Percentiles rank a stretch among this genome's conserved stretches.
Conservation (phyloP, 1,140 invertebrate genomes). For the Neodiprion pinetum region DNA sequence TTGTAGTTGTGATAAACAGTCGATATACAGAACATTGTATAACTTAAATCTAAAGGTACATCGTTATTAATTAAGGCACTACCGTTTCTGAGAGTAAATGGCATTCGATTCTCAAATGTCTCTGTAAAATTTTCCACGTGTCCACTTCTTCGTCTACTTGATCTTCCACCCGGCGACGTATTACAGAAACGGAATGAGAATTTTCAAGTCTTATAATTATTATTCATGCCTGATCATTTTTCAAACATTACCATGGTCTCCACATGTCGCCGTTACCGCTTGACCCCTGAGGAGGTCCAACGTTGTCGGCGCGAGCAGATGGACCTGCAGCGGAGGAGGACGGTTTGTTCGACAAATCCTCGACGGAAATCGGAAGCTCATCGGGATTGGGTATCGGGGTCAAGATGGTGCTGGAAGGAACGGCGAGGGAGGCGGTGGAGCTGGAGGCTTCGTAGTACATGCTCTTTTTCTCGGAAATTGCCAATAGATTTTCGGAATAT, state of each 20-base stretch:
- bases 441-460: conserved; percentile 47
- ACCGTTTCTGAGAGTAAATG: background rate
- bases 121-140: background rate
- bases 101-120: background rate
- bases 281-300: conserved; percentile 30
- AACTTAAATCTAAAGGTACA: conserved; percentile 1
- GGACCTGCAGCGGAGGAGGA: conserved; percentile 33
- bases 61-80: background rate
- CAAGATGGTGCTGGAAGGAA: conserved; percentile 18
- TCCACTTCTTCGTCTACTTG: background rate
- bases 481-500: conserved; percentile 49
- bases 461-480: conserved; percentile 52
- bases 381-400: conserved; percentile 25
- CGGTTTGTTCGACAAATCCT: conserved; percentile 46
- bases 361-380: conserved; percentile 36
- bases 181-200: no score
- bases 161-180: background rate
- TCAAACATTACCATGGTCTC: conserved; percentile 58
- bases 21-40: background rate
- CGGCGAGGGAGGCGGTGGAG: conserved; percentile 33
- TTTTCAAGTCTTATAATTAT: no score
- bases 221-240: background rate
- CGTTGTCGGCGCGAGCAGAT: conserved; percentile 36
- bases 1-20: background rate
- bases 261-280: conserved; percentile 58